A percentile compares a stretch with the other conserved stretches of the same genome.
phyloP scores from a whole-genome alignment of 2,113 vertebrate species.

The Hydrochoerus hydrochaeris region DNA sequence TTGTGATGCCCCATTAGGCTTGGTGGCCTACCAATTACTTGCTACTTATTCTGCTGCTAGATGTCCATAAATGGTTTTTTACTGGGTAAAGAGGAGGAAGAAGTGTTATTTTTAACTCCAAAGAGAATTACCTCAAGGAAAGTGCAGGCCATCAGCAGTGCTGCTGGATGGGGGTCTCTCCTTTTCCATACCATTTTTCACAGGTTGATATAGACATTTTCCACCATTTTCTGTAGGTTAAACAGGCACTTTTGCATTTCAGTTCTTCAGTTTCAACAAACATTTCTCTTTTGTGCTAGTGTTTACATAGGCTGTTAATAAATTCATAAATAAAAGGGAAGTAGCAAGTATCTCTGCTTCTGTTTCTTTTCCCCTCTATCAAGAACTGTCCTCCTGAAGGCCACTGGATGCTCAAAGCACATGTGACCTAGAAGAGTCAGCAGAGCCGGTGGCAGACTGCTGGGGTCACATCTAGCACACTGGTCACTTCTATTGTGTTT shows the following conservation, averaged over 20 bases:
- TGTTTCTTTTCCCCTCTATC: neutral
- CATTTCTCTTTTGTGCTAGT: neutral
- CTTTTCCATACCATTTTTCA: neutral
- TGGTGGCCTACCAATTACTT: neutral
- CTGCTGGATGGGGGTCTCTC: neutral
- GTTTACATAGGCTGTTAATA: neutral
- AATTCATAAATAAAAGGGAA: constrained; percentile 35
- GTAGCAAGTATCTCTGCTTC: neutral
- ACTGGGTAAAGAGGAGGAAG: neutral
- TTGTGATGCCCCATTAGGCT: neutral
- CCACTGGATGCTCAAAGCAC: neutral
- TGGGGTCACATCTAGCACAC: neutral
- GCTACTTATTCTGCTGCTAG: neutral
- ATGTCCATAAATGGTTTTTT: neutral
- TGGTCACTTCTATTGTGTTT: neutral
- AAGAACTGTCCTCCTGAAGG: neutral
- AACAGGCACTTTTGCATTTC: neutral
- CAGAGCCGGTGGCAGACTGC: neutral
- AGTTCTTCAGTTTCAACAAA: neutral
- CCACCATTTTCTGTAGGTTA: neutral
- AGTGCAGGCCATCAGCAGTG: neutral
- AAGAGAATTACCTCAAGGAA: neutral
- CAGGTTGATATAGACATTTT: neutral
- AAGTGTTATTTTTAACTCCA: neutral
- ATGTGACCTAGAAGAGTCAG: neutral